Evolutionary conservation across 2,113 vertebrate species (phyloP).

Genomic region (Cinclus mexicanus): DNA sequence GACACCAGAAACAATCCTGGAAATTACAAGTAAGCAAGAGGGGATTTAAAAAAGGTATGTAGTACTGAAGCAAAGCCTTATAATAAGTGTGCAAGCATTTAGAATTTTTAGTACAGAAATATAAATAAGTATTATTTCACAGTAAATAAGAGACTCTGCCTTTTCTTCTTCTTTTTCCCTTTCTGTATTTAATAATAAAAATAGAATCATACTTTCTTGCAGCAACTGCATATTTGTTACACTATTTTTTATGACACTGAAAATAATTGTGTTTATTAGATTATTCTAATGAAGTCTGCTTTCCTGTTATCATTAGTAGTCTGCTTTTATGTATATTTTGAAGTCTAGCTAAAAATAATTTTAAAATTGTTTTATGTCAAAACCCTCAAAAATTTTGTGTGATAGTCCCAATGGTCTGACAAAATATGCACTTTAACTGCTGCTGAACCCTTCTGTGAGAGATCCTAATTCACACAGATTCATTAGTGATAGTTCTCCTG

Average conservation of each 20-base stretch:
- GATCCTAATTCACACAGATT: not conserved
- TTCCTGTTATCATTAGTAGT: not conserved
- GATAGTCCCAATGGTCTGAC: not conserved
- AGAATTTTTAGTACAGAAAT: not conserved
- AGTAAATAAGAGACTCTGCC: not conserved
- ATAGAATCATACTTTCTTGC: not conserved
- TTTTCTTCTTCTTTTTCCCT: not conserved
- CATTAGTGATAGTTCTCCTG: not conserved
- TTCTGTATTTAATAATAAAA: not conserved
- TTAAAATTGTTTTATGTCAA: not conserved
- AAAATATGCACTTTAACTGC: not conserved
- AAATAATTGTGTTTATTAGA: not conserved
- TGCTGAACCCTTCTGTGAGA: not conserved
- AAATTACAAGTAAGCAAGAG: not conserved
- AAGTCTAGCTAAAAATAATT: not conserved
- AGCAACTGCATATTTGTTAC: not conserved
- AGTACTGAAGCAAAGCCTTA: not conserved
- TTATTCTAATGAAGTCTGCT: not conserved
- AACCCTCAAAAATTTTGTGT: not conserved
- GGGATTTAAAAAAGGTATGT: not conserved
- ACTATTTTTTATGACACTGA: not conserved
- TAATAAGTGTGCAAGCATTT: not conserved
- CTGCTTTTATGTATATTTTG: not conserved
- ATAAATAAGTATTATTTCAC: not conserved
- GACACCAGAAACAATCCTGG: not conserved